Evolutionary conservation across 2,113 vertebrate species (phyloP), one percentile per base, ranked within the genome.

Genomic region (Crotalus horridus): DNA sequence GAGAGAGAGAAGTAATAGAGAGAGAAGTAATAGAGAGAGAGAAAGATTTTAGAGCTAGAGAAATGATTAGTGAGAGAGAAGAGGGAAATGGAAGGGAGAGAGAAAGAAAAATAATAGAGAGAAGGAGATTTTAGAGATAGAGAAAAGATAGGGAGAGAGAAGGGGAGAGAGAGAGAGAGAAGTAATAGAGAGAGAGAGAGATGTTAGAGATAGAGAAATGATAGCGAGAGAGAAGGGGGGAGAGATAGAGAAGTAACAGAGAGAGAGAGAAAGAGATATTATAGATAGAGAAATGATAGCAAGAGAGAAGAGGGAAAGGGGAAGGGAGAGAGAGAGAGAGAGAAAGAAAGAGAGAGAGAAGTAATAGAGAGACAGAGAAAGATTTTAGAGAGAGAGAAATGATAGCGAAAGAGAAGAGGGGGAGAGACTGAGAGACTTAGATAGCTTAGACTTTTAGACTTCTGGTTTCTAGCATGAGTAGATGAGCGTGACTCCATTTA

Each of bases 401-500:
- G 48, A 51, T 51, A 51, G 48, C 8, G 12, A 69, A 12, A 6
- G 7, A 81, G 33, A 17, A 51, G n/a, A 17, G 2, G 13, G n/a
- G 5, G 15, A 9, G 64, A 3, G 61, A 6, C 4, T 1, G 61
- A 69, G 6, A 6, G 17, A 81, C 69, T 20, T 39, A 39, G 15
- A 20, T 4, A 81, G n/a, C 9, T 53, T 23, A 74, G 39, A 43
- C 51, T 43, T 26, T 9, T 53, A 90, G 33, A 46, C 94, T 95
- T 94, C 11, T 0, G 95, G 93, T 92, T 69, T 96, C 95, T 92
- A 94, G 94, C 94, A 96, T 95, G 95, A 95, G 94, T 88, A 93
- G 93, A 95, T 0, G 0, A 95, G 96, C 88, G 96, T 96, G 96
- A 95, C 96, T 95, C 96, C 95, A 95, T 97, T 97, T 97, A 96